Evolutionary conservation across 2,797 vertebrate genomes (phyloP).

Genomic region (Notamacropus eugenii): DNA sequence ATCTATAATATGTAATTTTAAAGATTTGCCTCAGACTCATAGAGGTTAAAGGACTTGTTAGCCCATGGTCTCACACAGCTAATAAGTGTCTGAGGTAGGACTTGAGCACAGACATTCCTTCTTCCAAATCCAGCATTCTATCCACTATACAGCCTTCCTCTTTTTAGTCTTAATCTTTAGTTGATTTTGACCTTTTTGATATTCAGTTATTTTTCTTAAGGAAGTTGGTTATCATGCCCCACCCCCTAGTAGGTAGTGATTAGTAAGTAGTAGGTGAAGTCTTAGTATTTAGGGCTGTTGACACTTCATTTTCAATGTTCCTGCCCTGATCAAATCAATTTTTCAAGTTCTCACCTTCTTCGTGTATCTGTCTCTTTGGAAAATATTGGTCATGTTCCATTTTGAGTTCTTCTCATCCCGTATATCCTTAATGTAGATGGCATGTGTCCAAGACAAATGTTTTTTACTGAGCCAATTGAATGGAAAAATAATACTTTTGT

Average conservation of each 20-base stretch:
- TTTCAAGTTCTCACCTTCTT: conserved; percentile 29
- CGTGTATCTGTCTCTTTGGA: neutral
- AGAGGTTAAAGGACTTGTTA: neutral
- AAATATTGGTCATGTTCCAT: conserved; percentile 54
- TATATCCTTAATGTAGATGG: conserved; percentile 67
- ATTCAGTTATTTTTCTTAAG: conserved; percentile 36
- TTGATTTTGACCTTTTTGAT: neutral
- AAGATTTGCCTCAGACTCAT: neutral
- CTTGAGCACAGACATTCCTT: neutral
- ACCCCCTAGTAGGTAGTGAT: neutral
- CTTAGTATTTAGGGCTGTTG: conserved; percentile 21
- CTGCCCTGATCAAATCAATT: neutral
- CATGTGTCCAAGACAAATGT: conserved; percentile 74
- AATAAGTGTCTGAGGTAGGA: neutral
- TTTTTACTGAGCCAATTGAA: conserved; percentile 63
- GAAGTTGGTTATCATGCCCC: neutral
- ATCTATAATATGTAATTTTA: neutral
- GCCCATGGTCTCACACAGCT: neutral
- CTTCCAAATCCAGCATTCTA: neutral
- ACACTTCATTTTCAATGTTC: neutral
- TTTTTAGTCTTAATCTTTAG: conserved; percentile 12
- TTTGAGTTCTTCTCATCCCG: conserved; percentile 65
- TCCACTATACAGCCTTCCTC: neutral
- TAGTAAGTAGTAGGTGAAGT: neutral
- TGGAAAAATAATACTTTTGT: conserved; percentile 63